These are phyloP conservation scores for Machaerirhynchus nigripectus DNA, from an alignment of 2,113 vertebrate genomes.

Conservation along the genomic window DNA sequence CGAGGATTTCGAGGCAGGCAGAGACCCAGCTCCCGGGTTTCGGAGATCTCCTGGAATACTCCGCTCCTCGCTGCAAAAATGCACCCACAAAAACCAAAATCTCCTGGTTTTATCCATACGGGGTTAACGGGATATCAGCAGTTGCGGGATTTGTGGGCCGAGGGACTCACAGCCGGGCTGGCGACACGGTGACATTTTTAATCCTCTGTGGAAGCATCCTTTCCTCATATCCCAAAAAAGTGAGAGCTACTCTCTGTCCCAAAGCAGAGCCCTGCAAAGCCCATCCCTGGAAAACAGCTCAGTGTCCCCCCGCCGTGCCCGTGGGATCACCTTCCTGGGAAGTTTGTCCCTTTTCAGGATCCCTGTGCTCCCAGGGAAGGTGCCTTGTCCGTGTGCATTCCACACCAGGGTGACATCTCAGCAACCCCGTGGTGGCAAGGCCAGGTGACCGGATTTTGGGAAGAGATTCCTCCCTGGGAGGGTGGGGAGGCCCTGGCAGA, in stretches of 20 bases:
- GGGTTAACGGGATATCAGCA: background rate
- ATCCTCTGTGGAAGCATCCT: background rate
- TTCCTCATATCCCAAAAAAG: background rate
- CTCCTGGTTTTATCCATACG: background rate
- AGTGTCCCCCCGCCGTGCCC: accelerated
- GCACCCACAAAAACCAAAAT: background rate
- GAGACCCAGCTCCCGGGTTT: background rate
- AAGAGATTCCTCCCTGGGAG: background rate
- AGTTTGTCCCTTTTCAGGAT: background rate
- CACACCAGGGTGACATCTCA: accelerated
- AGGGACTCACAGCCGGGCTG: background rate
- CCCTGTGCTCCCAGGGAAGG: background rate
- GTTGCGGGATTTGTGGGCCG: background rate
- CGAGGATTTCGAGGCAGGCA: background rate
- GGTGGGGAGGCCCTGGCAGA: background rate
- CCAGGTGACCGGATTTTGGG: accelerated
- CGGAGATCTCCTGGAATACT: background rate
- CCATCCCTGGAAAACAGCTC: background rate
- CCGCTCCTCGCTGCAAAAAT: background rate
- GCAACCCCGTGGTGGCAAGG: background rate
- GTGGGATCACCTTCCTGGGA: accelerated
- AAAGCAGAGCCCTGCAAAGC: background rate
- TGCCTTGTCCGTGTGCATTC: accelerated
- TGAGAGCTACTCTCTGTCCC: background rate
- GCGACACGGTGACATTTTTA: accelerated